These are phyloP conservation scores for Raphicerus campestris DNA, from an alignment of 2,113 vertebrate genomes.

Conservation along the genomic window DNA sequence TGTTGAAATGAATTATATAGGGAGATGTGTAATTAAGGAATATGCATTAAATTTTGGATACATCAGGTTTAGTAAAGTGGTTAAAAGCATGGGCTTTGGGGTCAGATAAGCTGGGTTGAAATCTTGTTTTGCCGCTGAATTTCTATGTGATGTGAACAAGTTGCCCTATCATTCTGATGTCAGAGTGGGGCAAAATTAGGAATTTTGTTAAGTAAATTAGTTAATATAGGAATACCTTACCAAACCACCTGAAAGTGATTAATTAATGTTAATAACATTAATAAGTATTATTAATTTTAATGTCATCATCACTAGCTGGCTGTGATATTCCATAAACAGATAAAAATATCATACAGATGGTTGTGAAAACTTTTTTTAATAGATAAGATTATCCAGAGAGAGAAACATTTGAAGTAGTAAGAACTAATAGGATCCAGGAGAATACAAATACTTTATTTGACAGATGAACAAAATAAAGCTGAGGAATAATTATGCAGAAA, in stretches of 20 bases:
- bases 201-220: not conserved
- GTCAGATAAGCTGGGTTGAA: not conserved
- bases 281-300: conserved; percentile 5
- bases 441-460: not conserved
- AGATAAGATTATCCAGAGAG: not conserved
- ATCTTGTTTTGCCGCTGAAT: not conserved
- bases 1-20: not conserved
- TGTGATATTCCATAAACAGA: not conserved
- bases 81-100: not conserved
- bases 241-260: not conserved
- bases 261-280: not conserved
- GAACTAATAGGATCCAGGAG: not conserved
- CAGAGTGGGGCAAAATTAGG: not conserved
- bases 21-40: not conserved
- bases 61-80: not conserved
- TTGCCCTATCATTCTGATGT: not conserved
- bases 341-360: not conserved
- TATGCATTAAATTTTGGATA: not conserved
- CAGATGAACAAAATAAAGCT: not conserved
- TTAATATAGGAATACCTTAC: not conserved
- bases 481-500: not conserved
- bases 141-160: not conserved
- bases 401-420: not conserved
- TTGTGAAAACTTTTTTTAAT: not conserved
- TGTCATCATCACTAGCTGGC: not conserved